Evolutionary conservation across 2,113 vertebrate genomes (phyloP).

Genomic region (Rhinogobius similis): DNA sequence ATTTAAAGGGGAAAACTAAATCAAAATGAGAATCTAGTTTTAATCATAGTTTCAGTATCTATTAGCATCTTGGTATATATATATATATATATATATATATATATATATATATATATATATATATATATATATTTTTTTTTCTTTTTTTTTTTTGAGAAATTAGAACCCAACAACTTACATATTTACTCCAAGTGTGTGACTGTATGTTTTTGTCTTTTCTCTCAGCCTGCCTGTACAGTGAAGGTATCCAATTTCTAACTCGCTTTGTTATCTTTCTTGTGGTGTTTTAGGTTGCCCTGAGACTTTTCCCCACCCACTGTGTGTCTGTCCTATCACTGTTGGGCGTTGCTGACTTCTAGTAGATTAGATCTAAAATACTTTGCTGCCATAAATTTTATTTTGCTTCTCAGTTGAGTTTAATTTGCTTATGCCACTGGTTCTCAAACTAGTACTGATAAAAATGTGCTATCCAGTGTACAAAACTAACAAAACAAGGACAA

Average conservation of each 20-base stretch:
- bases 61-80: too few relatives aligned
- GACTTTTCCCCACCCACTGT: not conserved
- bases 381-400: not conserved
- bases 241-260: conserved; percentile 65
- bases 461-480: not conserved
- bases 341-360: not conserved
- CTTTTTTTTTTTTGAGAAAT: too few relatives aligned
- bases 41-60: too few relatives aligned
- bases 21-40: not conserved
- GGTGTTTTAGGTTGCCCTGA: conserved; percentile 29
- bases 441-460: not conserved
- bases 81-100: too few relatives aligned
- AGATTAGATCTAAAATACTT: not conserved
- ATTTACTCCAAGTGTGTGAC: conserved; percentile 25
- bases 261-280: conserved; percentile 32
- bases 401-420: not conserved
- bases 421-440: not conserved
- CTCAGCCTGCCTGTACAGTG: conserved; percentile 49
- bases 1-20: too few relatives aligned
- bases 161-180: not conserved
- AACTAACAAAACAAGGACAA: not conserved
- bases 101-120: too few relatives aligned
- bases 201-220: conserved; percentile 41
- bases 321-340: not conserved
- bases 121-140: too few relatives aligned